phyloP scores from a whole-genome alignment of 2,797 vertebrate genomes.

The Helostoma temminkii region DNA sequence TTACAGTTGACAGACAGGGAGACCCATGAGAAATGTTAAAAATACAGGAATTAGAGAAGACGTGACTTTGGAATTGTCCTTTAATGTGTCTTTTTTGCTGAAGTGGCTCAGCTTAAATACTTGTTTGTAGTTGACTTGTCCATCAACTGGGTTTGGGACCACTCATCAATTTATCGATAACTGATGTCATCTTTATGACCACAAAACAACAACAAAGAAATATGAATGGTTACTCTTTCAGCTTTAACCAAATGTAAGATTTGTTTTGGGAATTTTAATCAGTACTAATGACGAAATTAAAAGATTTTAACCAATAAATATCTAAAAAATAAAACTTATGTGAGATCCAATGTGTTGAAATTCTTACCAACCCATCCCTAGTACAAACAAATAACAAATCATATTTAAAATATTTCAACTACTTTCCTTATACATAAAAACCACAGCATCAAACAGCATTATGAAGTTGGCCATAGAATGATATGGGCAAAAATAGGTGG shows the following conservation, averaged over 20 bases:
- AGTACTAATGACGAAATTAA: not conserved
- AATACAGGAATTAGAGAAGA: too few species aligned
- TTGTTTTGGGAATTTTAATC: not conserved
- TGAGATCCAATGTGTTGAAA: not conserved
- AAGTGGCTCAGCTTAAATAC: too few species aligned
- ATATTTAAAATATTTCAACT: not conserved
- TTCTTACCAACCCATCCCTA: not conserved
- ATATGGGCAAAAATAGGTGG: not conserved
- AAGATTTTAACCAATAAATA: slow-evolving; percentile 9
- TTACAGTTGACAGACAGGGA: too few species aligned
- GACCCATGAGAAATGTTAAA: not conserved
- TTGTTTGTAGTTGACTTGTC: not conserved
- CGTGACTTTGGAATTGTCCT: too few species aligned
- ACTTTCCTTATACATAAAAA: not conserved
- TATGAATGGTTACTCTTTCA: too few species aligned
- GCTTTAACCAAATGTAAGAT: too few species aligned
- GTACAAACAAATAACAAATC: not conserved
- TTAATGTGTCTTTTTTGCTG: too few species aligned
- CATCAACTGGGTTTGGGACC: not conserved
- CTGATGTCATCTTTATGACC: not conserved
- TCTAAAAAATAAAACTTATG: not conserved
- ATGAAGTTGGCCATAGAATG: not conserved
- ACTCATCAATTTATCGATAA: not conserved
- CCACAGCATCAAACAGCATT: not conserved
- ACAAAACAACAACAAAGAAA: not conserved